Evolutionary conservation across 2,797 vertebrate genomes (phyloP).

Genomic region (Dryobates pubescens): DNA sequence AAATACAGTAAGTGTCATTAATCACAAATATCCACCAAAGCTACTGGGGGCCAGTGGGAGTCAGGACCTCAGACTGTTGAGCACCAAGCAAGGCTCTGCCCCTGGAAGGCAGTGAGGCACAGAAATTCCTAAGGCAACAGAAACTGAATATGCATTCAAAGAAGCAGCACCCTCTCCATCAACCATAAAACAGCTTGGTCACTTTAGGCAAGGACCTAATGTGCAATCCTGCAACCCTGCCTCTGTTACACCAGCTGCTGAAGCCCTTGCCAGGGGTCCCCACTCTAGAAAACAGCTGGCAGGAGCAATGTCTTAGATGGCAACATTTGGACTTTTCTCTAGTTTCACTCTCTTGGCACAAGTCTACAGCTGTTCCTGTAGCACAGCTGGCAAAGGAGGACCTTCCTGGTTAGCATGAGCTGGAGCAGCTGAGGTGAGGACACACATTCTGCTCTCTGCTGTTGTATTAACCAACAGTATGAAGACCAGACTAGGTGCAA

Average conservation of each 20-base stretch:
- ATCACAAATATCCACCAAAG: background rate
- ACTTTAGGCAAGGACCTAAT: background rate
- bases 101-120: rapidly evolving
- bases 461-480: background rate
- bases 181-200: background rate
- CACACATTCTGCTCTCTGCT: background rate
- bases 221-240: background rate
- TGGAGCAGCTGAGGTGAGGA: background rate
- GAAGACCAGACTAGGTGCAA: background rate
- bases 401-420: background rate
- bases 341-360: background rate
- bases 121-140: background rate
- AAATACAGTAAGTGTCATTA: background rate
- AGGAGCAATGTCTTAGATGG: background rate
- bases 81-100: background rate
- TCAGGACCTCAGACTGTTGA: background rate
- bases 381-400: background rate
- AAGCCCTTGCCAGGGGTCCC: background rate
- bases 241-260: background rate
- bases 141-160: background rate
- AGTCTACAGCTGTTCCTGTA: no score
- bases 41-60: background rate
- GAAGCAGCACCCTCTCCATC: background rate
- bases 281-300: background rate
- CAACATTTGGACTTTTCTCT: background rate